These are phyloP conservation scores for Norana najaformis DNA, from an alignment of 2,888 invertebrate species.

Conservation along the genomic window DNA sequence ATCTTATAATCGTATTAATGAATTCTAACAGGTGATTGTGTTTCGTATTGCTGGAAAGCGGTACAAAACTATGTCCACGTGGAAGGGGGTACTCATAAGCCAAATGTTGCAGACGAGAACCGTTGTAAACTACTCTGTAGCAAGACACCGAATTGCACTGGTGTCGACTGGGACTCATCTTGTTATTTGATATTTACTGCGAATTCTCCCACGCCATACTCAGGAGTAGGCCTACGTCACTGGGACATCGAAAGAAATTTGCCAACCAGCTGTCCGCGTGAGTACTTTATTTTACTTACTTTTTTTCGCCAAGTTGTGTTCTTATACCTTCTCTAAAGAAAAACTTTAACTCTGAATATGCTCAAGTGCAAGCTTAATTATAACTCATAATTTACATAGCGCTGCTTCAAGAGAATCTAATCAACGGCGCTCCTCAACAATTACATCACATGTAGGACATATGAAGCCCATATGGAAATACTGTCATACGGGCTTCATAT, in stretches of 20 bases:
- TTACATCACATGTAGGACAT: no score
- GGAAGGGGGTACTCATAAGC: neutral
- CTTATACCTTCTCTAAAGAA: no score
- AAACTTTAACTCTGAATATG: no score
- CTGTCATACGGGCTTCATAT: no score
- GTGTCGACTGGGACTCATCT: neutral
- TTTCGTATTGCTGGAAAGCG: neutral
- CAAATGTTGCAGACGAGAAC: neutral
- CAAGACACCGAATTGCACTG: neutral
- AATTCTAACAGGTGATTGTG: slow-evolving; percentile 3
- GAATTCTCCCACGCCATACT: neutral
- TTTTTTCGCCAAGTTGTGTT: no score
- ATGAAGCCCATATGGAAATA: no score
- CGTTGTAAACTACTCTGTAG: neutral
- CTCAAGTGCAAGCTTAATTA: no score
- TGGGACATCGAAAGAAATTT: neutral
- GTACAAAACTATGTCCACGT: neutral
- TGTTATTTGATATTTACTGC: neutral
- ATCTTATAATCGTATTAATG: neutral
- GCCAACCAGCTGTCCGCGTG: neutral
- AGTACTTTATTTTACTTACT: neutral
- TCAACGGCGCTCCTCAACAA: no score
- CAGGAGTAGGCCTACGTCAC: neutral
- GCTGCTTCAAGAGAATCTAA: no score
- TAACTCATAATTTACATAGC: no score